phyloP scores from a whole-genome alignment of 2,113 vertebrate genomes.

The Craseonycteris thonglongyai region DNA sequence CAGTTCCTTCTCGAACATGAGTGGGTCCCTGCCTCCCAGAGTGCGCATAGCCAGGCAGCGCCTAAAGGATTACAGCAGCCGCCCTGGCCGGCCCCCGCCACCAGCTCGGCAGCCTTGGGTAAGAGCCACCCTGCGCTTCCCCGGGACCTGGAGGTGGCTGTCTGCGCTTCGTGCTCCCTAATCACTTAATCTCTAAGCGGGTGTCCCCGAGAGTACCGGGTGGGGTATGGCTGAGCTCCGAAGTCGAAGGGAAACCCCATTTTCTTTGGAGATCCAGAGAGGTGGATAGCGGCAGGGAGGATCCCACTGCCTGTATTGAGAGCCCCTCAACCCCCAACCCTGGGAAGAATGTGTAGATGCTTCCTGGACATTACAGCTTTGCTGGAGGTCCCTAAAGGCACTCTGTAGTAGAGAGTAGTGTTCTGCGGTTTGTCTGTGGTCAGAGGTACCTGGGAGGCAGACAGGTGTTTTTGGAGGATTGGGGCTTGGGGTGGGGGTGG shows the following conservation, averaged over 20 bases:
- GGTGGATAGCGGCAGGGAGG: background rate
- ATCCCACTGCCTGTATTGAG: background rate
- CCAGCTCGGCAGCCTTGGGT: constrained; percentile 68
- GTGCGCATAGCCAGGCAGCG: constrained; percentile 37
- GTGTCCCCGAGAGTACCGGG: background rate
- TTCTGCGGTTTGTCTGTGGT: background rate
- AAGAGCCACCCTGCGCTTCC: constrained; percentile 58
- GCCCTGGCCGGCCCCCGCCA: constrained; percentile 53
- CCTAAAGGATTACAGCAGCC: constrained; percentile 79
- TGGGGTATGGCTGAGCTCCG: background rate
- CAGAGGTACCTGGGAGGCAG: constrained; percentile 54
- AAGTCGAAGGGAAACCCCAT: background rate
- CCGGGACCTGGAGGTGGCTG: background rate
- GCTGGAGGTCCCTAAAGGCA: background rate
- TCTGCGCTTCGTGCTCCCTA: background rate
- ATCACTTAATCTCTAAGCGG: background rate
- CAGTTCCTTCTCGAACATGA: background rate
- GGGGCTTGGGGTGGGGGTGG: background rate
- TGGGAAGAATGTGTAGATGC: background rate
- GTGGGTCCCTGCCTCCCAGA: constrained; percentile 30
- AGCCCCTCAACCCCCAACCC: background rate
- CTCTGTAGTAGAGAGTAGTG: background rate
- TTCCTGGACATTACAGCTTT: background rate
- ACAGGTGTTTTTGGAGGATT: constrained; percentile 76
- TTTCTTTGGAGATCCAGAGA: background rate